phyloP scores from a whole-genome alignment of 1,140 invertebrate species.

The Coenobita brevimanus region DNA sequence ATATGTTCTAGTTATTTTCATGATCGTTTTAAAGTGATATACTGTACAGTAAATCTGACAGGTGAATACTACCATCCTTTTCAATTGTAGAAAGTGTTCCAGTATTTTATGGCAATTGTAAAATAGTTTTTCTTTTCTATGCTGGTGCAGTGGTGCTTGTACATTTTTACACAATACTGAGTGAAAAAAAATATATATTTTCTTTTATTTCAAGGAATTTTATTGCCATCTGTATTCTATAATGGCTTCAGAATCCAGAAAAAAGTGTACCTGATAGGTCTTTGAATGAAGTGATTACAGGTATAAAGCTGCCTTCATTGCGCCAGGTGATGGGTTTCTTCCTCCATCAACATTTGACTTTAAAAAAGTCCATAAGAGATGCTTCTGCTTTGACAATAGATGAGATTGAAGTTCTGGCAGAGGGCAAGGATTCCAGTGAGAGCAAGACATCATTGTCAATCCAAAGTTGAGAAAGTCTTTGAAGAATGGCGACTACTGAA shows the following conservation, averaged over 20 bases:
- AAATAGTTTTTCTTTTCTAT: not conserved
- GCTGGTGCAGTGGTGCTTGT: conserved; percentile 3
- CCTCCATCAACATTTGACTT: not conserved
- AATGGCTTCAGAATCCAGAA: conserved; percentile 13
- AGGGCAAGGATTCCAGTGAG: conserved; percentile 1
- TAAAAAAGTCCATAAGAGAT: conserved; percentile 13
- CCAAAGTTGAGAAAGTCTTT: not conserved
- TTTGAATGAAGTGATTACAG: not conserved
- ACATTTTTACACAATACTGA: conserved; percentile 9
- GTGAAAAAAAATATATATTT: too few relatives aligned
- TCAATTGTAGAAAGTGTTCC: conserved; percentile 19
- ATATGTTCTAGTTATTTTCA: not conserved
- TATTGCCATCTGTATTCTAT: not conserved
- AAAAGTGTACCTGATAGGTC: not conserved
- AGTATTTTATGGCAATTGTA: not conserved
- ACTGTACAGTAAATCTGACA: not conserved
- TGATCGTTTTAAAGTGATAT: too few relatives aligned
- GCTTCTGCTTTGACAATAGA: conserved; percentile 15
- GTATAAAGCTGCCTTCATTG: conserved; percentile 11
- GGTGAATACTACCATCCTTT: conserved; percentile 3
- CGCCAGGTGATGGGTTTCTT: conserved; percentile 6
- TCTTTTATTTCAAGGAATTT: conserved; percentile 20
- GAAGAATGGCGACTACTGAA: not conserved
- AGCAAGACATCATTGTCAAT: conserved; percentile 22
- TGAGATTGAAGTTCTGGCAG: not conserved